These are phyloP conservation scores for Chaetops frenatus DNA, from an alignment of 2,113 vertebrate genomes.

Conservation along the genomic window DNA sequence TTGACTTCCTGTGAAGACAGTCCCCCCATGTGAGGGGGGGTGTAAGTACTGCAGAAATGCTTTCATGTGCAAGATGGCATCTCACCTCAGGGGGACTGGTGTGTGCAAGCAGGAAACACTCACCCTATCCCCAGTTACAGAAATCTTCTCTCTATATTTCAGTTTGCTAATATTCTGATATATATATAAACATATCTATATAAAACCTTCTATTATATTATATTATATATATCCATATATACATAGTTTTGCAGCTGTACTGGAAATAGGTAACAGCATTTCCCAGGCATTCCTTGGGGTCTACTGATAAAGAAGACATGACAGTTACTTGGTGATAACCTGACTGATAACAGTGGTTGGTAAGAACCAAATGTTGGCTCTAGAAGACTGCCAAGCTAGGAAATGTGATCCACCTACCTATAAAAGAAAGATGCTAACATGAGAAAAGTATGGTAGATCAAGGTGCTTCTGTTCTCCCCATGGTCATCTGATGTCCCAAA, in stretches of 20 bases:
- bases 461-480: background rate
- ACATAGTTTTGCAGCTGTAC: background rate
- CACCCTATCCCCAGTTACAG: background rate
- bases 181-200: background rate
- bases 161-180: background rate
- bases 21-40: background rate
- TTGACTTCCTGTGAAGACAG: background rate
- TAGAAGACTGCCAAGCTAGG: background rate
- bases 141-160: background rate
- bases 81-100: accelerated
- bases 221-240: background rate
- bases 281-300: background rate
- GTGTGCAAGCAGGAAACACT: background rate
- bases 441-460: background rate
- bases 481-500: background rate
- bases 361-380: background rate
- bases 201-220: background rate
- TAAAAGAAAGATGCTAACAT: background rate
- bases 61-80: background rate
- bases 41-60: background rate
- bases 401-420: background rate
- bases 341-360: background rate
- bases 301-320: background rate
- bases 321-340: background rate
- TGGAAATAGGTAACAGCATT: background rate